Percentiles rank a stretch among this genome's conserved stretches.
Evolutionary conservation across 2,888 invertebrate species (phyloP).

Genomic region (Rhingia campestris): DNA sequence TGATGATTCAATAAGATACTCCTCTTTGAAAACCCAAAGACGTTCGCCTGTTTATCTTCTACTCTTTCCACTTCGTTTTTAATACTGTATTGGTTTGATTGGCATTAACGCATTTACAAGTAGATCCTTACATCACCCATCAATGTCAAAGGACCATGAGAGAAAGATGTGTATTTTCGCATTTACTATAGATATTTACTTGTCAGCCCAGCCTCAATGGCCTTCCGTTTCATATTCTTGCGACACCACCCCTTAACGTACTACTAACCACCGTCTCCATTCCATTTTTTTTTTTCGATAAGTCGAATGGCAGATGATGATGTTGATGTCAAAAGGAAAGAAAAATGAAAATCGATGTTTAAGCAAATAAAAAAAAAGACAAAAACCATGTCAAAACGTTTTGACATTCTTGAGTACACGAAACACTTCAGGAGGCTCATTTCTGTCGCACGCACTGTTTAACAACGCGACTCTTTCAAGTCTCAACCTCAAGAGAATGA

Average conservation of each 20-base stretch:
- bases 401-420: slow-evolving; percentile 53
- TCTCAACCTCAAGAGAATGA: slow-evolving; percentile 39
- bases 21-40: not conserved
- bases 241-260: not conserved
- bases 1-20: slow-evolving; percentile 10
- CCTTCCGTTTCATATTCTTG: not conserved
- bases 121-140: slow-evolving; percentile 40
- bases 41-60: not conserved
- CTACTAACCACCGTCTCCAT: not conserved
- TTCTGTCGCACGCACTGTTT: slow-evolving; percentile 44
- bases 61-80: not conserved
- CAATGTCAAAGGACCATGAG: slow-evolving; percentile 23
- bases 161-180: not conserved
- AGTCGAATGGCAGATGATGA: slow-evolving; percentile 65
- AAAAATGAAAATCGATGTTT: slow-evolving; percentile 59
- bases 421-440: slow-evolving; percentile 47
- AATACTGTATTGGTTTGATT: slow-evolving; percentile 20
- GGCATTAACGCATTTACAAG: slow-evolving; percentile 36
- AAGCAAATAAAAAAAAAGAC: slow-evolving; percentile 9
- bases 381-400: slow-evolving; percentile 40
- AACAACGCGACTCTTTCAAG: slow-evolving; percentile 32
- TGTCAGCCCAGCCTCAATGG: slow-evolving; percentile 19
- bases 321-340: slow-evolving; percentile 55
- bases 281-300: slow-evolving; percentile 31
- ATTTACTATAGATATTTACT: slow-evolving; percentile 24